phyloP scores from a whole-genome alignment of 2,797 vertebrate genomes.

The Nannoperca australis region DNA sequence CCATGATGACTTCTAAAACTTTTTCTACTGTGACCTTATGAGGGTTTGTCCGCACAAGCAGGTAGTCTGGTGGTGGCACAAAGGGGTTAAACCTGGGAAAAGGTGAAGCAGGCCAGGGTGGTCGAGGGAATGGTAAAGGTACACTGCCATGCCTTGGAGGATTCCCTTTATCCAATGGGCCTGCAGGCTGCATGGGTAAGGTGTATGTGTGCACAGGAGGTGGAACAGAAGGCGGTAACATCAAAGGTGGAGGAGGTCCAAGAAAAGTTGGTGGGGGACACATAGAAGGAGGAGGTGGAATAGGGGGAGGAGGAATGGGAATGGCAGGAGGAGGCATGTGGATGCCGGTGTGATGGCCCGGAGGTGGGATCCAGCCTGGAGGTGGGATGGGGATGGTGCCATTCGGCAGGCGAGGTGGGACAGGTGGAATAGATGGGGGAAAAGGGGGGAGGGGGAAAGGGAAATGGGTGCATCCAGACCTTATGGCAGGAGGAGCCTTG shows the following conservation, averaged over 20 bases:
- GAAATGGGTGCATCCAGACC: slow-evolving; percentile 36
- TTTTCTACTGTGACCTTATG: slow-evolving; percentile 91
- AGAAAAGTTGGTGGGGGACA: slow-evolving; percentile 81
- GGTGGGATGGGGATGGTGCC: slow-evolving; percentile 80
- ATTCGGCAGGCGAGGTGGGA: slow-evolving; percentile 69
- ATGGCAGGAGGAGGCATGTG: slow-evolving; percentile 85
- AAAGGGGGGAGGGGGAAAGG: slow-evolving; percentile 64
- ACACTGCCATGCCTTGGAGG: slow-evolving; percentile 7
- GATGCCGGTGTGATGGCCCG: slow-evolving; percentile 77
- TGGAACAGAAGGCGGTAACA: slow-evolving; percentile 78
- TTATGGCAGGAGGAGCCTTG: slow-evolving; percentile 74
- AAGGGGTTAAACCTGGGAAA: slow-evolving; percentile 92
- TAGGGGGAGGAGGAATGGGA: slow-evolving; percentile 84
- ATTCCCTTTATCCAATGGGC: slow-evolving; percentile 87
- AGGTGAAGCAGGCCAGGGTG: slow-evolving; percentile 85
- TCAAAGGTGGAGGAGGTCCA: slow-evolving; percentile 86
- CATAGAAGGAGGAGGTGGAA: slow-evolving; percentile 80
- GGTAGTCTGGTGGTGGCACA: slow-evolving; percentile 90
- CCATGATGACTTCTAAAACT: slow-evolving; percentile 89
- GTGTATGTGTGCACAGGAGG: slow-evolving; percentile 86
- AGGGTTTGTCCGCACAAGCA: slow-evolving; percentile 84
- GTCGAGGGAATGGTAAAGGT: slow-evolving; percentile 72
- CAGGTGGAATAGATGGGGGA: slow-evolving; percentile 58
- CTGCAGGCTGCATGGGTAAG: slow-evolving; percentile 82
- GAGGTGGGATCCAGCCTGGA: slow-evolving; percentile 86